Conservation (phyloP, 2,888 invertebrate species). For the Syrista parreyssii region DNA sequence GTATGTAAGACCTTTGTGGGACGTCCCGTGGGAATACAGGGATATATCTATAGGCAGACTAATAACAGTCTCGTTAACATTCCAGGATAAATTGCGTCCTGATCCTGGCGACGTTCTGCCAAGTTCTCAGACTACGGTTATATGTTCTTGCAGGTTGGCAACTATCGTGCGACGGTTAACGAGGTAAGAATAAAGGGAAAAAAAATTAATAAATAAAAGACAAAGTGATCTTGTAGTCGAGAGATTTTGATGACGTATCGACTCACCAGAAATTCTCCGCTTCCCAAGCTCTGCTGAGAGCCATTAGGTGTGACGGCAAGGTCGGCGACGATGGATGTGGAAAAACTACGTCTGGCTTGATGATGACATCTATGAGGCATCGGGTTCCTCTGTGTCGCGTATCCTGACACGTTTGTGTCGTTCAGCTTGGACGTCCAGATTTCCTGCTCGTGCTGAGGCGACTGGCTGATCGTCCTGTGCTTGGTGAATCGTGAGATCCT, state of each 20-base stretch:
- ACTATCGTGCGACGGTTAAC: neutral
- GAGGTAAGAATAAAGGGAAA: neutral
- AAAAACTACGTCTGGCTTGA: conserved; percentile 55
- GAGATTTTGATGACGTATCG: neutral
- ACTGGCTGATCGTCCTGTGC: conserved; percentile 54
- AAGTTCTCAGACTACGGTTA: neutral
- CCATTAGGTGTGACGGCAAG: conserved; percentile 51
- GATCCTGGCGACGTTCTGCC: neutral
- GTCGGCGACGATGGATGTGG: conserved; percentile 57
- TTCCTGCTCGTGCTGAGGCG: conserved; percentile 49
- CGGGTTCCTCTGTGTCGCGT: conserved; percentile 44
- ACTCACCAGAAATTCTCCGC: conserved; percentile 58
- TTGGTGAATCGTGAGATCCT: conserved; percentile 53
- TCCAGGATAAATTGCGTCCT: neutral
- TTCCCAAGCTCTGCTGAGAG: conserved; percentile 58
- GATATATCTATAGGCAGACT: neutral
- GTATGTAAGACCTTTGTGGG: neutral
- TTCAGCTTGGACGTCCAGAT: conserved; percentile 53
- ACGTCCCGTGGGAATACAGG: neutral
- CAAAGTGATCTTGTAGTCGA: neutral
- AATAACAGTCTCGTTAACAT: neutral
- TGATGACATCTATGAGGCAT: conserved; percentile 48
- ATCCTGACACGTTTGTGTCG: conserved; percentile 40
- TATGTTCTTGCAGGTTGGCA: neutral
- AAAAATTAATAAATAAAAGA: neutral